These are phyloP conservation scores for Urocynchramus pylzowi DNA, from an alignment of 2,113 vertebrate species.

Conservation along the genomic window DNA sequence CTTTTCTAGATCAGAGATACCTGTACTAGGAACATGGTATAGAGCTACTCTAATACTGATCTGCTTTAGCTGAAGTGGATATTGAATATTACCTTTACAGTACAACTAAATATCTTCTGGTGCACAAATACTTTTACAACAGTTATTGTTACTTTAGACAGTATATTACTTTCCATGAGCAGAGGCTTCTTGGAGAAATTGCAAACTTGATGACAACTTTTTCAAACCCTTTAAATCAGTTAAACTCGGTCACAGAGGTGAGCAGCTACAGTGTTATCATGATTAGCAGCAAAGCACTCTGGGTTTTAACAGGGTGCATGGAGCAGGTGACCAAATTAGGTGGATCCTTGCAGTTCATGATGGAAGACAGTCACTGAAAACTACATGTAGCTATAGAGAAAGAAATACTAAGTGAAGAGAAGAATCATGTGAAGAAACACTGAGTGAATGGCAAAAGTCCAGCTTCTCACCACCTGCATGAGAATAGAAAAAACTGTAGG, in stretches of 20 bases:
- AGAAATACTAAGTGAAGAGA: not conserved
- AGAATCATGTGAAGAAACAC: not conserved
- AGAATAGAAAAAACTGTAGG: not conserved
- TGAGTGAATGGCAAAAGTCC: not conserved
- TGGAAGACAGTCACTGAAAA: not conserved
- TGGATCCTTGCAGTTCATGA: not conserved
- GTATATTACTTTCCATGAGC: not conserved
- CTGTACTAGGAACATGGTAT: not conserved
- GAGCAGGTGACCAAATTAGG: rapidly evolving
- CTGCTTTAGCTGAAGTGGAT: not conserved
- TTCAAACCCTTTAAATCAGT: not conserved
- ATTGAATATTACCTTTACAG: not conserved
- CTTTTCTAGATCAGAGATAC: not conserved
- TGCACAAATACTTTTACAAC: not conserved
- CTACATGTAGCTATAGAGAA: not conserved
- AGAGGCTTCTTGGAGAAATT: not conserved
- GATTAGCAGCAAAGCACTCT: not conserved
- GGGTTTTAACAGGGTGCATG: rapidly evolving
- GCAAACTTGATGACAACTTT: not conserved
- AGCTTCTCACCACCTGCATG: not conserved
- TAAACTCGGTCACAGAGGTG: not conserved
- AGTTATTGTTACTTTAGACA: not conserved
- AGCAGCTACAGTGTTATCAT: not conserved
- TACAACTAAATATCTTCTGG: not conserved
- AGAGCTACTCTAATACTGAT: not conserved